A percentile compares a stretch with the other conserved stretches of the same genome.
Conservation (phyloP, 2,797 vertebrate genomes). For the Catharus ustulatus region DNA sequence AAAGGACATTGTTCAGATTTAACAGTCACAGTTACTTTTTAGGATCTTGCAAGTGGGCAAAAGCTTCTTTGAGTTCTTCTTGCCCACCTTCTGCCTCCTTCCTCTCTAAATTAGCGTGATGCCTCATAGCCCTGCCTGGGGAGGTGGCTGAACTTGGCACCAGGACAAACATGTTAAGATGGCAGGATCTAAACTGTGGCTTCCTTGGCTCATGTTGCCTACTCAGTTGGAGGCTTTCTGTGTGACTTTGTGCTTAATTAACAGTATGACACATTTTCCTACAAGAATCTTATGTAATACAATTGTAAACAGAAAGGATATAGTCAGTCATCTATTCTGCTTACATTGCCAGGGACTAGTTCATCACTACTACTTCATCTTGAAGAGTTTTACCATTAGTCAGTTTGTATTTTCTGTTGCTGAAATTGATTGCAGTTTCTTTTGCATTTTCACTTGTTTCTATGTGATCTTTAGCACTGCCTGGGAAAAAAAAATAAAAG, state of each 20-base stretch:
- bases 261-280: background rate
- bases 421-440: background rate
- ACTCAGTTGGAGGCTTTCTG: background rate
- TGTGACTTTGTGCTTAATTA: background rate
- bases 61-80: background rate
- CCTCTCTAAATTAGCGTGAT: background rate
- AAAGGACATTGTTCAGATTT: background rate
- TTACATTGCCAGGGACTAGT: background rate
- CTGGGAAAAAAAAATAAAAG: background rate
- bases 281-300: background rate
- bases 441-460: background rate
- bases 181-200: background rate
- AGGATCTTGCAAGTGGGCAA: background rate
- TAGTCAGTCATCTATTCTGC: background rate
- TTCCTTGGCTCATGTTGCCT: background rate
- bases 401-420: background rate
- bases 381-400: background rate
- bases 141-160: background rate
- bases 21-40: background rate
- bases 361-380: background rate
- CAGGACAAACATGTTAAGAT: background rate
- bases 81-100: background rate
- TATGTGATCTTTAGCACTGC: background rate
- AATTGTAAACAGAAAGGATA: background rate
- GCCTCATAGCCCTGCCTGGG: background rate